Evolutionary conservation across 2,113 vertebrate genomes (phyloP).

Genomic region (Podarcis cretensis): DNA sequence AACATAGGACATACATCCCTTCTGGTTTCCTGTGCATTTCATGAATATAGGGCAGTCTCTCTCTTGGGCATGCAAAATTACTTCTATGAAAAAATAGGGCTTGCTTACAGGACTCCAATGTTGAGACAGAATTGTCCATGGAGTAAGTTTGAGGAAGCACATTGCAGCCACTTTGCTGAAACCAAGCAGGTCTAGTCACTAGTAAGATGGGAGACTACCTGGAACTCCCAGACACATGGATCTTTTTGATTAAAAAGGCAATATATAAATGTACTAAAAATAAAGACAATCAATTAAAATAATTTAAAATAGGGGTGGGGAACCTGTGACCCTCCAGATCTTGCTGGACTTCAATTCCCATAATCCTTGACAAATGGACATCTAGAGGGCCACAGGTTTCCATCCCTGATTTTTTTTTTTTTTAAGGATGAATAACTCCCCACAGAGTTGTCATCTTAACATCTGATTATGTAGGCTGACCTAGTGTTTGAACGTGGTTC

Average conservation of each 20-base stretch:
- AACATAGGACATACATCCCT: constrained; percentile 31
- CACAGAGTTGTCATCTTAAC: too few relatives aligned
- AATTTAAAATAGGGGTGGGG: not conserved
- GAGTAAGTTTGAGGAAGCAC: too few relatives aligned
- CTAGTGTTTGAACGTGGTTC: too few relatives aligned
- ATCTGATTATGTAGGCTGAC: too few relatives aligned
- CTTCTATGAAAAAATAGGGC: not conserved
- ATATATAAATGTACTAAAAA: not conserved
- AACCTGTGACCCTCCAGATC: too few relatives aligned
- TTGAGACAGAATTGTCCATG: not conserved
- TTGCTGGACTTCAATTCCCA: too few relatives aligned
- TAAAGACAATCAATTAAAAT: not conserved
- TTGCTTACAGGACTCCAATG: not conserved
- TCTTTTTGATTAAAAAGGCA: not conserved
- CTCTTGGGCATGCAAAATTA: not conserved
- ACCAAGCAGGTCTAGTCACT: not conserved
- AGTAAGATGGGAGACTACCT: not conserved
- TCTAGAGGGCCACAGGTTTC: too few relatives aligned
- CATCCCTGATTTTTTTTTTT: too few relatives aligned
- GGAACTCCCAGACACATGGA: not conserved
- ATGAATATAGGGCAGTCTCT: not conserved
- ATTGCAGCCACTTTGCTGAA: not conserved
- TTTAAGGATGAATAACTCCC: not conserved
- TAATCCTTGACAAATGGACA: too few relatives aligned
- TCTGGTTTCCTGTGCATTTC: constrained; percentile 37